Percentiles rank a stretch among this genome's conserved stretches.
Conservation (phyloP, 2,113 vertebrate species). For the Strigops habroptila region DNA sequence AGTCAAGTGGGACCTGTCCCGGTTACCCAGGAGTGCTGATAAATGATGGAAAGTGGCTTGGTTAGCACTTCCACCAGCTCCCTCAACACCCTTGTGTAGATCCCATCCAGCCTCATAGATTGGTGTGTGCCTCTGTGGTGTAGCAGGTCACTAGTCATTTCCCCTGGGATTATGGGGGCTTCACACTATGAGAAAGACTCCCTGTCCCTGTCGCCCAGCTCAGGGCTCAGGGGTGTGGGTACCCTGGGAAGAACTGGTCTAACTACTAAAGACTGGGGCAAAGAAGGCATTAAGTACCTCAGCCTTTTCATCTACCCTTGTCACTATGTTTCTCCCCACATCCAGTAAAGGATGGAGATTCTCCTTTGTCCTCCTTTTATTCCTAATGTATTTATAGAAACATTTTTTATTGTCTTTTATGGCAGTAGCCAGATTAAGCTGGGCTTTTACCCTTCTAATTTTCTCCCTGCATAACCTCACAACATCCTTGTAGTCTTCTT, state of each 20-base stretch:
- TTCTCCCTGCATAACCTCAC: neutral
- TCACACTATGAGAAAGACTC: neutral
- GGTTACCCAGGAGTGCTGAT: neutral
- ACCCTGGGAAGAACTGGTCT: accelerated
- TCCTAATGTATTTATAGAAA: neutral
- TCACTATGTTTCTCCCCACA: neutral
- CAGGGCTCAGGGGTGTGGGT: accelerated
- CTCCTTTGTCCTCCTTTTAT: neutral
- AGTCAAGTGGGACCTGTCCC: neutral
- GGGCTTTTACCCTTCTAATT: neutral
- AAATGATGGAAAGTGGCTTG: neutral
- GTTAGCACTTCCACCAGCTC: too few species aligned
- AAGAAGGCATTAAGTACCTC: neutral
- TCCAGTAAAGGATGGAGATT: neutral
- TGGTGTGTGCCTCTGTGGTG: neutral
- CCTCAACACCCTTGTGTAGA: neutral
- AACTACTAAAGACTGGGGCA: neutral
- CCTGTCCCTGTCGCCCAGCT: neutral
- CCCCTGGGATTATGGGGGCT: neutral
- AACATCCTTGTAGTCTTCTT: neutral
- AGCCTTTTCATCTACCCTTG: neutral
- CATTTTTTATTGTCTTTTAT: neutral
- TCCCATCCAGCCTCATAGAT: neutral
- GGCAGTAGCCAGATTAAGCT: neutral
- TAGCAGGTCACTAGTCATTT: neutral